Evolutionary conservation across 2,113 vertebrate genomes (phyloP).

Genomic region (Amblyopsis rosae): DNA sequence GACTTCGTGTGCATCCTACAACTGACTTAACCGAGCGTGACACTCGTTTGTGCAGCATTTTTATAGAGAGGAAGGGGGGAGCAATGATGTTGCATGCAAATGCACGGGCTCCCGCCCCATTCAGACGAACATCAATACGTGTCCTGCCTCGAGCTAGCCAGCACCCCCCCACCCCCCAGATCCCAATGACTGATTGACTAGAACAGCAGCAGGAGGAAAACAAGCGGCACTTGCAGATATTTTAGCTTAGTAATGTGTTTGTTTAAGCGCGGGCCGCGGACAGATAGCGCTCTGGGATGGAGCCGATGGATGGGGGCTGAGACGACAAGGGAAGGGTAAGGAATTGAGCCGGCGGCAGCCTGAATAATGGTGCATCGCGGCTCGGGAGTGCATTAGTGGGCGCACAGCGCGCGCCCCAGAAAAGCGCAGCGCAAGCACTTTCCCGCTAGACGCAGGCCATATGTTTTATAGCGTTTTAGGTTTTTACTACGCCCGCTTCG

Average conservation of each 20-base stretch:
- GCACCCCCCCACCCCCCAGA: constrained; percentile 15
- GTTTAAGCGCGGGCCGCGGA: constrained; percentile 45
- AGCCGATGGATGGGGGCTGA: neutral
- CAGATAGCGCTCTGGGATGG: constrained; percentile 18
- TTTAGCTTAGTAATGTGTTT: constrained; percentile 68
- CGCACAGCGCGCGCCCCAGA: constrained; percentile 25
- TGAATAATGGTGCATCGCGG: constrained; percentile 62
- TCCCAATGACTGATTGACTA: constrained; percentile 47
- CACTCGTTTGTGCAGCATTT: constrained; percentile 23
- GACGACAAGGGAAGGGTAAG: constrained; percentile 10
- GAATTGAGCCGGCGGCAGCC: constrained; percentile 18
- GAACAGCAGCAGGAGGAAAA: constrained; percentile 48
- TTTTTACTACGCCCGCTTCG: constrained; percentile 39
- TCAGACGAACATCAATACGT: constrained; percentile 50
- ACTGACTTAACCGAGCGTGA: constrained; percentile 44
- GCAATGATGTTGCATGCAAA: constrained; percentile 33
- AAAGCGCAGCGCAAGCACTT: constrained; percentile 62
- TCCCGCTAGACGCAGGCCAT: constrained; percentile 41
- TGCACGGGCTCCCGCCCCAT: constrained; percentile 46
- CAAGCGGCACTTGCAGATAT: constrained; percentile 58
- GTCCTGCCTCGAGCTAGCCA: constrained; percentile 39
- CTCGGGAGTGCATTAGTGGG: constrained; percentile 60
- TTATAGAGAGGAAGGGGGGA: constrained; percentile 28
- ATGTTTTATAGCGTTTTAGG: constrained; percentile 62
- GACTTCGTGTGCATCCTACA: constrained; percentile 41